These are phyloP conservation scores for Zaprionus inermis DNA, from an alignment of 1,140 invertebrate genomes.

Conservation along the genomic window DNA sequence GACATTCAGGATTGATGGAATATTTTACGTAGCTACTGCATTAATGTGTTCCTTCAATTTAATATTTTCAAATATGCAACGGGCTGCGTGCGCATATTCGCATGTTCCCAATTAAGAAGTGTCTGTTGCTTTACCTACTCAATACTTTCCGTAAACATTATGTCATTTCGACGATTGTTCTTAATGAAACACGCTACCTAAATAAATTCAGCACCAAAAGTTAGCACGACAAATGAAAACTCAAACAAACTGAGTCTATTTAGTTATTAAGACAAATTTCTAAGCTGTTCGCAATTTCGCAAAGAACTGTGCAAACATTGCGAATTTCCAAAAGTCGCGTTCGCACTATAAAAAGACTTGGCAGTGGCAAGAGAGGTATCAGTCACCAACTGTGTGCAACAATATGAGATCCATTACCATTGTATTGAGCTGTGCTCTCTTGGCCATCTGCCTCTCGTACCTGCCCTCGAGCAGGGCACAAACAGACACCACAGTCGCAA, in stretches of 20 bases:
- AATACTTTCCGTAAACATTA: too few species aligned
- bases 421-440: background rate
- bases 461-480: background rate
- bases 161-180: too few species aligned
- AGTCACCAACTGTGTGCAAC: background rate
- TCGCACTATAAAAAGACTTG: constrained; percentile 10
- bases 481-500: too few species aligned
- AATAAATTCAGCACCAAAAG: too few species aligned
- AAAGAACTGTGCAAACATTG: background rate
- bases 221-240: background rate
- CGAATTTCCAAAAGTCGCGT: background rate
- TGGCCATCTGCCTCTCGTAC: constrained; percentile 10
- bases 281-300: background rate
- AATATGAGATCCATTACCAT: constrained; percentile 12
- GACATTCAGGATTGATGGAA: too few species aligned
- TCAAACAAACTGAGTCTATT: background rate
- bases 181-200: too few species aligned
- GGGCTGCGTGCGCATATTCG: too few species aligned
- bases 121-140: too few species aligned
- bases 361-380: background rate
- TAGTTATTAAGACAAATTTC: background rate
- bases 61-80: too few species aligned
- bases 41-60: too few species aligned
- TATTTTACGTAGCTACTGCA: too few species aligned
- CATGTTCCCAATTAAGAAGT: too few species aligned